Conservation (phyloP, 2,888 invertebrate species). For the Yponomeuta malinellus region DNA sequence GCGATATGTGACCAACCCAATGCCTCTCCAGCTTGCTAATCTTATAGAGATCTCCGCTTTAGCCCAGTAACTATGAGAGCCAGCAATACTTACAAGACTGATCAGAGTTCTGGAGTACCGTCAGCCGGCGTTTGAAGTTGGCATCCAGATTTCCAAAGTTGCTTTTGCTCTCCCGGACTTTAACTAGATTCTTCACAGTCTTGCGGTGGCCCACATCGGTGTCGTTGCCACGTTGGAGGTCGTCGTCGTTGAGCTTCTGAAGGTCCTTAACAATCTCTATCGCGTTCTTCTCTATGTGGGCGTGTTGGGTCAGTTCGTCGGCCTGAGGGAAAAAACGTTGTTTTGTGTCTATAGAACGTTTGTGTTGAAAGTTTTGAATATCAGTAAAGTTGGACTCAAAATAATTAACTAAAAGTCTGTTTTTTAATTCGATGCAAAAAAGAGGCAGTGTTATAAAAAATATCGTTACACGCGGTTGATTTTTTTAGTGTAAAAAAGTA, state of each 20-base stretch:
- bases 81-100: neutral
- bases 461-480: too few relatives aligned
- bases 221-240: slow-evolving; percentile 81
- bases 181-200: slow-evolving; percentile 92
- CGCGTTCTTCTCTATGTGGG: slow-evolving; percentile 89
- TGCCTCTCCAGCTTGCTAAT: too few relatives aligned
- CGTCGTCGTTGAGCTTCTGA: slow-evolving; percentile 88
- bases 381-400: neutral
- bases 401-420: too few relatives aligned
- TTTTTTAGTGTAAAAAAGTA: too few relatives aligned
- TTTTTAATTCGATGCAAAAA: too few relatives aligned
- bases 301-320: slow-evolving; percentile 89
- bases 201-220: slow-evolving; percentile 86
- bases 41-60: neutral
- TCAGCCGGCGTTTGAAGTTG: slow-evolving; percentile 93
- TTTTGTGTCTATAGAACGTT: neutral
- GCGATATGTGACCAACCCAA: too few relatives aligned
- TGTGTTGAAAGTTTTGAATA: neutral
- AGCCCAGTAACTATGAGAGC: neutral
- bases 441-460: too few relatives aligned
- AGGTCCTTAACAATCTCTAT: slow-evolving; percentile 93
- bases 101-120: slow-evolving; percentile 77
- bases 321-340: slow-evolving; percentile 59
- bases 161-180: slow-evolving; percentile 85
- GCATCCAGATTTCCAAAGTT: slow-evolving; percentile 94